A percentile compares a stretch with the other conserved stretches of the same genome.
These are phyloP conservation scores for Drosophila meridionalis DNA, from an alignment of 2,888 invertebrate species.

Conservation along the genomic window DNA sequence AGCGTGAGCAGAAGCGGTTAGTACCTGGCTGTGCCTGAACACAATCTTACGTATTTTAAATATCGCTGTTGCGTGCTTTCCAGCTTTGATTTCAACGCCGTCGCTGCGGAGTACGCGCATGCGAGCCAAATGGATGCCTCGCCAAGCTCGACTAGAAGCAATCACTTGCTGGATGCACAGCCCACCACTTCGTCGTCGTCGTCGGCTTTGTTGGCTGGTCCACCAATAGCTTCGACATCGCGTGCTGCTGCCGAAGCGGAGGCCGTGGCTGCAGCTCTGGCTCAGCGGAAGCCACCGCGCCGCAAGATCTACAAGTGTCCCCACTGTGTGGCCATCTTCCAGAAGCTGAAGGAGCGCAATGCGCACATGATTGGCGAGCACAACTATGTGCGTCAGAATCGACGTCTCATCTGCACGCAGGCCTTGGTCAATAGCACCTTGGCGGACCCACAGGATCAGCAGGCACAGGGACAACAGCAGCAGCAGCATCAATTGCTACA, in stretches of 20 bases:
- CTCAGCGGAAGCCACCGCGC: slow-evolving; percentile 69
- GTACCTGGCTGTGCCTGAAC: not conserved
- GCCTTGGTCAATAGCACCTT: slow-evolving; percentile 43
- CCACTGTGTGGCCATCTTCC: slow-evolving; percentile 82
- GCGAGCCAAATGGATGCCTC: slow-evolving; percentile 45
- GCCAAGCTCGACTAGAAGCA: slow-evolving; percentile 40
- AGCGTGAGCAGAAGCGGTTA: slow-evolving; percentile 75
- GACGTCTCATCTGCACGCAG: slow-evolving; percentile 81
- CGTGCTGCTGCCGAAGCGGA: slow-evolving; percentile 63
- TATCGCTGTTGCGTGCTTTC: not conserved
- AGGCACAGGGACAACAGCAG: slow-evolving; percentile 27
- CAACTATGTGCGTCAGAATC: slow-evolving; percentile 84
- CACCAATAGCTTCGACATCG: slow-evolving; percentile 76
- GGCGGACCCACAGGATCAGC: slow-evolving; percentile 15
- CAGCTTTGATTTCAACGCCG: slow-evolving; percentile 65
- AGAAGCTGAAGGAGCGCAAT: slow-evolving; percentile 83
- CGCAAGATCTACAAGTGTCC: slow-evolving; percentile 84
- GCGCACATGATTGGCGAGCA: slow-evolving; percentile 83
- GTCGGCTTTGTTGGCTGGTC: slow-evolving; percentile 79
- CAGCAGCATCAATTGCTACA: slow-evolving; percentile 40
- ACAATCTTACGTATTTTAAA: not conserved
- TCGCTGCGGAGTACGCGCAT: slow-evolving; percentile 56
- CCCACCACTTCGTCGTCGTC: slow-evolving; percentile 71
- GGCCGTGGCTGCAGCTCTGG: slow-evolving; percentile 57
- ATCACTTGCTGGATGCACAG: slow-evolving; percentile 53